Evolutionary conservation across 2,888 invertebrate genomes (phyloP).

Genomic region (Lasioglossum figueresi): DNA sequence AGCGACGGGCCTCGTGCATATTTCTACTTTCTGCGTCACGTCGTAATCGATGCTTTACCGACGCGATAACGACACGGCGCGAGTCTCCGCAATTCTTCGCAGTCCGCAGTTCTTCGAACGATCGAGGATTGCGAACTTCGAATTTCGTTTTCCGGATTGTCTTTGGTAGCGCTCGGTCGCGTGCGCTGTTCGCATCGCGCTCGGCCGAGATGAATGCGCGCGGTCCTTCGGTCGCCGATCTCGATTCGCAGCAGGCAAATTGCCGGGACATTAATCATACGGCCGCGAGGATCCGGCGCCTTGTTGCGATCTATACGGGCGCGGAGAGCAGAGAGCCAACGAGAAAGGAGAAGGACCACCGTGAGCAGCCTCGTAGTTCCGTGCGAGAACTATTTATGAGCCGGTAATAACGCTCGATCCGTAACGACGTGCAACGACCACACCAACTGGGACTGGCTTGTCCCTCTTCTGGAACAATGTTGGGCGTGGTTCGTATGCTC

Average conservation of each 20-base stretch:
- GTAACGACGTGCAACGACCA: slow-evolving; percentile 42
- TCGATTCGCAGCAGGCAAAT: slow-evolving; percentile 65
- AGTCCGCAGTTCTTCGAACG: too few relatives aligned
- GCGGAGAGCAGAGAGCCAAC: slow-evolving; percentile 22
- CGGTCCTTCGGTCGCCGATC: slow-evolving; percentile 54
- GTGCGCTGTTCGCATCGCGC: neutral
- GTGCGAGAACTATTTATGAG: slow-evolving; percentile 63
- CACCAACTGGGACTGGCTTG: slow-evolving; percentile 11
- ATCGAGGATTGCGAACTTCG: too few relatives aligned
- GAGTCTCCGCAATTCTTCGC: too few relatives aligned
- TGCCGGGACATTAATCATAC: slow-evolving; percentile 65
- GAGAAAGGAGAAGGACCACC: neutral
- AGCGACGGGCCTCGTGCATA: neutral
- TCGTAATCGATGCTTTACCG: slow-evolving; percentile 15
- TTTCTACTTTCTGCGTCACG: neutral
- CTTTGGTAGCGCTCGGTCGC: too few relatives aligned
- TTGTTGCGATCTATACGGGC: slow-evolving; percentile 51
- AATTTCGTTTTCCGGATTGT: neutral
- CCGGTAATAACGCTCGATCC: slow-evolving; percentile 62
- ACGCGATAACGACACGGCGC: neutral
- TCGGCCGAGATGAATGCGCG: slow-evolving; percentile 39
- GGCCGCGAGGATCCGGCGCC: slow-evolving; percentile 25
- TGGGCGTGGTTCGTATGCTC: slow-evolving; percentile 50
- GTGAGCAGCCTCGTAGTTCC: slow-evolving; percentile 32
- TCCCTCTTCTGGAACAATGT: slow-evolving; percentile 53